A percentile compares a stretch with the other conserved stretches of the same genome.
These are phyloP conservation scores for Synergus itoensis DNA, from an alignment of 2,888 invertebrate species.

Conservation along the genomic window DNA sequence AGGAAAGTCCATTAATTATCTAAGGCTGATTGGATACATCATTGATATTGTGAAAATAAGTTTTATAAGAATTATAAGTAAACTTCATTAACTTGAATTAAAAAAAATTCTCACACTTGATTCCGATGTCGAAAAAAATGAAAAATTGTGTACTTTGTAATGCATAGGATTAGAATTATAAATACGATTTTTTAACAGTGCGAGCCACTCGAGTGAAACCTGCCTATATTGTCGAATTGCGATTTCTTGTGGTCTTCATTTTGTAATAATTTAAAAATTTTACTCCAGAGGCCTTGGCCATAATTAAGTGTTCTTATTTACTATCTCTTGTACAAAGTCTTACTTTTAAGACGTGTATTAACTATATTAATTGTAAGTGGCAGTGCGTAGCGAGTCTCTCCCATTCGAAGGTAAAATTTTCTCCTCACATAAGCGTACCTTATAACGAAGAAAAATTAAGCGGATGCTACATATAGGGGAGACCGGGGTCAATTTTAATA, in stretches of 20 bases:
- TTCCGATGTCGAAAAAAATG: not conserved
- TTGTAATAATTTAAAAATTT: slow-evolving; percentile 21
- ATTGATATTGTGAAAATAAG: not conserved
- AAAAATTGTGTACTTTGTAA: not conserved
- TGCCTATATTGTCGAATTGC: not conserved
- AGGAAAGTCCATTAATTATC: not conserved
- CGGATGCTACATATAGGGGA: slow-evolving; percentile 29
- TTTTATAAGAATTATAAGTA: not conserved
- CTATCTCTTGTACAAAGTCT: slow-evolving; percentile 45
- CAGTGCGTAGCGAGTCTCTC: slow-evolving; percentile 17
- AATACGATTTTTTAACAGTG: not conserved
- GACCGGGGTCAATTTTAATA: slow-evolving; percentile 37
- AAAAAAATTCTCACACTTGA: not conserved
- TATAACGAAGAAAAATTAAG: slow-evolving; percentile 17
- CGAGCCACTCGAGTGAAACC: not conserved
- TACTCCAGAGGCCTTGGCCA: slow-evolving; percentile 40
- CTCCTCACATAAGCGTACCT: slow-evolving; percentile 12
- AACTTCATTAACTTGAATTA: not conserved
- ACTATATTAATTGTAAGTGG: slow-evolving; percentile 5
- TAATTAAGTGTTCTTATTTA: slow-evolving; percentile 51
- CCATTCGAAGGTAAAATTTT: slow-evolving; percentile 19
- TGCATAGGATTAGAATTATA: no score
- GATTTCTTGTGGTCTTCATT: slow-evolving; percentile 1
- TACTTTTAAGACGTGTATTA: slow-evolving; percentile 43
- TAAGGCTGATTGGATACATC: not conserved